phyloP scores from a whole-genome alignment of 2,888 invertebrate species.

The Mythimna impura region DNA sequence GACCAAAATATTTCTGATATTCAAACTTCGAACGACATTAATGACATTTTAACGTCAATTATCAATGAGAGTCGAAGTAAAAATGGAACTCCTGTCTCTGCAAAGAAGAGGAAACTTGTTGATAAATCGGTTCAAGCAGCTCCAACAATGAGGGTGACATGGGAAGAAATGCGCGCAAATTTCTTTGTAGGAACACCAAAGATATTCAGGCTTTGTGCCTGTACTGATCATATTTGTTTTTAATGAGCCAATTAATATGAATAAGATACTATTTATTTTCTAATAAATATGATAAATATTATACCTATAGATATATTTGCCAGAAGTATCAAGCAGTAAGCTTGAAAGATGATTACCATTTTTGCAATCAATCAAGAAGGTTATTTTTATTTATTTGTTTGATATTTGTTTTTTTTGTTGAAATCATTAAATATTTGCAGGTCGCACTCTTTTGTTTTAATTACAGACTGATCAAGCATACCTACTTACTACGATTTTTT shows the following conservation, averaged over 20 bases:
- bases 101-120: conserved; percentile 43
- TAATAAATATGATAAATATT: no score
- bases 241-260: not conserved
- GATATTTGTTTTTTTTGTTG: not conserved
- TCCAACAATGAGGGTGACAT: conserved; percentile 22
- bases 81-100: not conserved
- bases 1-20: not conserved
- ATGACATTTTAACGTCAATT: conserved; percentile 34
- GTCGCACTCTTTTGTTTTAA: not conserved
- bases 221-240: conserved; percentile 52
- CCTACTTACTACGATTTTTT: no score
- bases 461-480: no score
- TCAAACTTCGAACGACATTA: conserved; percentile 42
- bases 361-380: not conserved
- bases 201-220: conserved; percentile 56
- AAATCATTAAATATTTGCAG: not conserved
- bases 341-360: not conserved
- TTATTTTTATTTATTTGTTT: not conserved
- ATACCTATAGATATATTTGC: not conserved
- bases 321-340: not conserved
- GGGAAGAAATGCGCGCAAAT: conserved; percentile 51
- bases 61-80: conserved; percentile 25
- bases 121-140: conserved; percentile 39
- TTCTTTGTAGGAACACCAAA: conserved; percentile 62
- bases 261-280: not conserved